Evolutionary conservation across 2,888 invertebrate species (phyloP), one percentile per base, ranked within the genome.

Genomic region (Perizoma affinitatum): DNA sequence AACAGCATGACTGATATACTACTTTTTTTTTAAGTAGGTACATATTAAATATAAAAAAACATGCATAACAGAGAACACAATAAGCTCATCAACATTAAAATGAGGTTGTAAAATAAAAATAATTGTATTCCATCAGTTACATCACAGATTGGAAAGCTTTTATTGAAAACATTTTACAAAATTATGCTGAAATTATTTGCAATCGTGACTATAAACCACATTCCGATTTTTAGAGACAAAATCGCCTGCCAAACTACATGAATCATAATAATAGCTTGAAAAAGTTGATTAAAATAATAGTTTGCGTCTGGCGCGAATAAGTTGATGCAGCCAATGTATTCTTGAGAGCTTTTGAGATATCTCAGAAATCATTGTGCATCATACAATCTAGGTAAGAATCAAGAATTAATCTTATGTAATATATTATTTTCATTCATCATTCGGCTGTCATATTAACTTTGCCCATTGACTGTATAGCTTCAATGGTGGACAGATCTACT

Each of bases 401-500:
- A 34, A 4, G 49, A 41, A 51, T 11, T 56, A 42, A 33, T 42
- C 33, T 48, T 33, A 22, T 22, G 22, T 22, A 22, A 22, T 22
- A 22, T 34, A 10, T 8, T 35, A 22, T 41, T n/a, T 34, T 6
- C 22, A 8, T 2, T 6, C 9, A 8, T 61, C n/a, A 57, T 54
- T 58, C 48, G 4, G 80, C 85, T 42, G 81, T 75, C 42, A 92
- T 77, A 72, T 88, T 90, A n/a, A 92, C 87, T 74, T 80, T 85
- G n/a, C 86, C 87, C 57, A 91, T 86, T 57, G 86, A 84, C 36
- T 84, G 78, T 50, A 87, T 83, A 7, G 93, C 80, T 78, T 94
- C 91, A 58, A 97, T 93, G 72, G 96, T 96, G 72, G 95, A 95
- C 46, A 97, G 90, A 83, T 97, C 96, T 6, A 97, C 95, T 6